These are phyloP conservation scores for Bubo blakistoni DNA, from an alignment of 2,113 vertebrate genomes.

Conservation along the genomic window DNA sequence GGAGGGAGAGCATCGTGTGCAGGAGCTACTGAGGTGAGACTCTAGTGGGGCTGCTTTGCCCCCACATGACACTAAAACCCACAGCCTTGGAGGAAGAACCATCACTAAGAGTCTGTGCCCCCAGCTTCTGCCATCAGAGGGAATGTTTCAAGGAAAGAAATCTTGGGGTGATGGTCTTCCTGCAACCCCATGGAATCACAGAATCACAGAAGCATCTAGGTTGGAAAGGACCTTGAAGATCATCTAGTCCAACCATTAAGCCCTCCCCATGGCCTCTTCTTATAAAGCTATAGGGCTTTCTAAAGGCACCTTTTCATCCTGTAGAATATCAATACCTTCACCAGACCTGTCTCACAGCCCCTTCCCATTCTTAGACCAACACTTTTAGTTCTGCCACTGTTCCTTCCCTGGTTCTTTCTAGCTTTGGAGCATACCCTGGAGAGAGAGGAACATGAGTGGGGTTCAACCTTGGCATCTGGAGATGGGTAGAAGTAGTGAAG, in stretches of 20 bases:
- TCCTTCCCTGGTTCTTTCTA: neutral
- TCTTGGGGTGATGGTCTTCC: neutral
- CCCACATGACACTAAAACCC: neutral
- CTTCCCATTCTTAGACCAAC: neutral
- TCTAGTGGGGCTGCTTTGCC: neutral
- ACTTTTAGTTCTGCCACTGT: neutral
- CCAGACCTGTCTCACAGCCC: neutral
- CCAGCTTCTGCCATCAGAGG: neutral
- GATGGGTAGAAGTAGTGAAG: neutral
- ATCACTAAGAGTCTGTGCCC: neutral
- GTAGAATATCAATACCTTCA: neutral
- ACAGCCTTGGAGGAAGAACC: neutral
- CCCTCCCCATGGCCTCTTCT: neutral
- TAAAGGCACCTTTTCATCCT: neutral
- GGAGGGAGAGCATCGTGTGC: neutral
- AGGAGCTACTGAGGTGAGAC: neutral
- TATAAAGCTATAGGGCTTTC: neutral
- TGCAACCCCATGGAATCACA: neutral
- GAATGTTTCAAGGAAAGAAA: neutral
- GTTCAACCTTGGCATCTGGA: neutral
- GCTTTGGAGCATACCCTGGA: neutral
- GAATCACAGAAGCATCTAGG: no score
- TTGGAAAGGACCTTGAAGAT: no score
- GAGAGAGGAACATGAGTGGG: neutral
- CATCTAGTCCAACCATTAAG: no score